Evolutionary conservation across 1,140 invertebrate species (phyloP).

Genomic region (Probaryconus sp.): DNA sequence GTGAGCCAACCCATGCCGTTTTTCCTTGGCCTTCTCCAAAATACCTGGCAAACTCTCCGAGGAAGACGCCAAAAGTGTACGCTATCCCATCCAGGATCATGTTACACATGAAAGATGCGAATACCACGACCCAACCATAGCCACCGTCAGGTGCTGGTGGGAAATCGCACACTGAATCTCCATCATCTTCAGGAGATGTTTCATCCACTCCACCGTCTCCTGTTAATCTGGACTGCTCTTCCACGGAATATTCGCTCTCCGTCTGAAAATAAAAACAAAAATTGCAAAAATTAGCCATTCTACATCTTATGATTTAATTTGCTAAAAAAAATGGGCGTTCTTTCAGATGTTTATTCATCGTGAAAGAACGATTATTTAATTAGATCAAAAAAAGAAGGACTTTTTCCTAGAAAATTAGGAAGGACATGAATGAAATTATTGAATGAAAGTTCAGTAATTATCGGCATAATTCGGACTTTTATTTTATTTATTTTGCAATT

Average conservation of each 20-base stretch:
- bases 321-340: too few relatives aligned
- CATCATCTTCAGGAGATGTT: slow-evolving; percentile 84
- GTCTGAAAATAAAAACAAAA: slow-evolving; percentile 81
- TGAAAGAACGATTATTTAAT: too few relatives aligned
- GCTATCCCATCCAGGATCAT: slow-evolving; percentile 98
- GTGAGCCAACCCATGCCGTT: slow-evolving; percentile 95
- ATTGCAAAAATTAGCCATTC: not conserved
- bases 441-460: too few relatives aligned
- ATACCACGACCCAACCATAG: slow-evolving; percentile 95
- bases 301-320: too few relatives aligned
- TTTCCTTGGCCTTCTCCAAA: slow-evolving; percentile 92
- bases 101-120: slow-evolving; percentile 98
- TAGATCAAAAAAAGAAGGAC: too few relatives aligned
- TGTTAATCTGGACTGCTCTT: slow-evolving; percentile 86
- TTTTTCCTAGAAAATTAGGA: too few relatives aligned
- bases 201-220: slow-evolving; percentile 77
- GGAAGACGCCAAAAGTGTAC: slow-evolving; percentile 95
- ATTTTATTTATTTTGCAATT: too few relatives aligned
- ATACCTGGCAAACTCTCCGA: slow-evolving; percentile 87
- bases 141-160: slow-evolving; percentile 91
- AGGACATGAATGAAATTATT: too few relatives aligned
- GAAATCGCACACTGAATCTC: slow-evolving; percentile 85
- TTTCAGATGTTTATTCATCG: too few relatives aligned
- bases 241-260: slow-evolving; percentile 90
- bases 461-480: too few relatives aligned